These are phyloP conservation scores for Camponotus pennsylvanicus DNA, from an alignment of 1,140 invertebrate genomes.

Conservation along the genomic window DNA sequence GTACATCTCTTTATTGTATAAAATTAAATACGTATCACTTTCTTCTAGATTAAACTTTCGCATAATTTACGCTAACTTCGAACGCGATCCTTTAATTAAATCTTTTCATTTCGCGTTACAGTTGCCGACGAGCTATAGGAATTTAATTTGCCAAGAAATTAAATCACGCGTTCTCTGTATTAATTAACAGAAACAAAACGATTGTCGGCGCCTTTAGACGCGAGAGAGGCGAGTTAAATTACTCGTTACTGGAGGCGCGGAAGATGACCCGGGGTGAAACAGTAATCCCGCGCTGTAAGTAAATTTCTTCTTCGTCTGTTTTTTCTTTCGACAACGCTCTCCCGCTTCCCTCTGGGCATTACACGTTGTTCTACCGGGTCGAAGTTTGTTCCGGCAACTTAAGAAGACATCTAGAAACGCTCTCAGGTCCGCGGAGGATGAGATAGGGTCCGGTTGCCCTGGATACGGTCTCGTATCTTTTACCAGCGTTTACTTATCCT, in stretches of 20 bases:
- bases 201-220: conserved; percentile 32
- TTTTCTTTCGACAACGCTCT: conserved; percentile 67
- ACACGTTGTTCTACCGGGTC: conserved; percentile 77
- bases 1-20: not conserved
- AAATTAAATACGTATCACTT: not conserved
- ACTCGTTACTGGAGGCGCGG: conserved; percentile 37
- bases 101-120: conserved; percentile 43
- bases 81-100: conserved; percentile 45
- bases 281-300: conserved; percentile 70
- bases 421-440: conserved; percentile 69
- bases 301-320: conserved; percentile 72
- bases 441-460: conserved; percentile 79
- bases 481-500: conserved; percentile 69
- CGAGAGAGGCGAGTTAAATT: conserved; percentile 48
- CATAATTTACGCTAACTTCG: not conserved
- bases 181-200: conserved; percentile 56
- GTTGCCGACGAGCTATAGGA: conserved; percentile 19
- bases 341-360: conserved; percentile 73
- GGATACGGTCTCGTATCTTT: conserved; percentile 76
- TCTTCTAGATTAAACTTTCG: not conserved
- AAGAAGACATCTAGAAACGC: conserved; percentile 80
- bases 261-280: conserved; percentile 53
- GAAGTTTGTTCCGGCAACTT: conserved; percentile 80
- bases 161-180: conserved; percentile 42
- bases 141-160: conserved; percentile 61